Conservation (phyloP, 2,797 vertebrate genomes). For the Sebastes minor region DNA sequence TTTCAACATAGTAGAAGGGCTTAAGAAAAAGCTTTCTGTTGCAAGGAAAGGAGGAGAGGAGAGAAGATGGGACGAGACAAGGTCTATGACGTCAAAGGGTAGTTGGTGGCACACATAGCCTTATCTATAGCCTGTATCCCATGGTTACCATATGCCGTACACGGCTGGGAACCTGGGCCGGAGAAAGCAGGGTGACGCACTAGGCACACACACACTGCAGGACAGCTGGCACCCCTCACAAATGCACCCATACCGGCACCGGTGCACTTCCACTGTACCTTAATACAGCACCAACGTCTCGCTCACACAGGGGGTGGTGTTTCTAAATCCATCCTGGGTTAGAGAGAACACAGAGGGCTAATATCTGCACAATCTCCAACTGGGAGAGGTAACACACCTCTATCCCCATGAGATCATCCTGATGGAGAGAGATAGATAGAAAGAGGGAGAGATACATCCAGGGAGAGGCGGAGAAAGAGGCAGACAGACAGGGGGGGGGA, state of each 20-base stretch:
- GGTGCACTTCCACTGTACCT: slow-evolving; percentile 27
- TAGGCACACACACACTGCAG: slow-evolving; percentile 63
- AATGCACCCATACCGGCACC: slow-evolving; percentile 24
- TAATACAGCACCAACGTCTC: slow-evolving; percentile 29
- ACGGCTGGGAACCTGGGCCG: slow-evolving; percentile 63
- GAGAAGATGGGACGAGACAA: neutral
- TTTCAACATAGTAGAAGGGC: neutral
- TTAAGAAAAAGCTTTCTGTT: neutral
- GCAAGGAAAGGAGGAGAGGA: neutral
- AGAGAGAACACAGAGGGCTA: slow-evolving; percentile 68
- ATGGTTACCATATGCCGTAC: slow-evolving; percentile 80
- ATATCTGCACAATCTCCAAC: slow-evolving; percentile 74
- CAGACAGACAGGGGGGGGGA: neutral
- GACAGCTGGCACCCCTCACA: slow-evolving; percentile 64
- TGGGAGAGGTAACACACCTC: slow-evolving; percentile 67
- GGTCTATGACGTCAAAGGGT: slow-evolving; percentile 65
- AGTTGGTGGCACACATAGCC: slow-evolving; percentile 55
- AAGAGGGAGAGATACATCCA: slow-evolving; percentile 12
- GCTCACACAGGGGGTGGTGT: slow-evolving; percentile 44
- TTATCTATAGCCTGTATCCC: slow-evolving; percentile 69
- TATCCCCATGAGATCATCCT: slow-evolving; percentile 65
- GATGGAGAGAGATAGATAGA: slow-evolving; percentile 60
- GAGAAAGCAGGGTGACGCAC: slow-evolving; percentile 74
- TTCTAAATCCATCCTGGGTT: slow-evolving; percentile 70
- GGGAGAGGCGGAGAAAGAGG: neutral